Conservation (phyloP, 35 echinoderm and acorn worm species). For the Lytechinus pictus region DNA sequence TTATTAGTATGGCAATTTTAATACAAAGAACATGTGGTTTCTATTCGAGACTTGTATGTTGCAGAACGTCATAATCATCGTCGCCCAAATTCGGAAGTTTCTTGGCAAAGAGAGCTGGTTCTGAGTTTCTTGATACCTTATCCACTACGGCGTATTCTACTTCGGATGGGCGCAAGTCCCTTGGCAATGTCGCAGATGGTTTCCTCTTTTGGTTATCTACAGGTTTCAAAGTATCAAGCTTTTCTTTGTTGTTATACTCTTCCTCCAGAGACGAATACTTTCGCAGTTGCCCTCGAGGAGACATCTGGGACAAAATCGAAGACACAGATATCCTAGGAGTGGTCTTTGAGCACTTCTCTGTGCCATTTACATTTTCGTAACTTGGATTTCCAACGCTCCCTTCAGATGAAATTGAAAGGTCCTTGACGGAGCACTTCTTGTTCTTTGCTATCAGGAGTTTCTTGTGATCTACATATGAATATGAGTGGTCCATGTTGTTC, state of each 20-base stretch:
- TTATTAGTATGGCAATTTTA: no score
- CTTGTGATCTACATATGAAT: conserved; percentile 15
- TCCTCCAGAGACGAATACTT: conserved; percentile 41
- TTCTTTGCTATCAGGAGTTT: background rate
- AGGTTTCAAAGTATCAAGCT: background rate
- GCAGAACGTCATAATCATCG: conserved; percentile 29
- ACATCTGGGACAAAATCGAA: conserved; percentile 26
- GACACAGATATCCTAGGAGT: conserved; percentile 20
- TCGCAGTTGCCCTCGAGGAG: background rate
- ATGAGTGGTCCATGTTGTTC: background rate
- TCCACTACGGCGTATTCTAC: conserved; percentile 37
- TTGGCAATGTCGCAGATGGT: conserved; percentile 6
- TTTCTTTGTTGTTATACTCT: background rate
- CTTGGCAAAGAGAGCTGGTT: background rate
- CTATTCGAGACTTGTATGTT: background rate
- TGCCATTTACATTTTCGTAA: conserved; percentile 2
- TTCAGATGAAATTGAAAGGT: conserved; percentile 32
- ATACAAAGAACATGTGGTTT: no score
- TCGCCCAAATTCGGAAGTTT: background rate
- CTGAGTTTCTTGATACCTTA: background rate
- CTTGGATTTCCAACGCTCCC: background rate
- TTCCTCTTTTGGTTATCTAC: background rate
- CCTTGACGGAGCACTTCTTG: background rate
- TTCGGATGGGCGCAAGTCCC: background rate
- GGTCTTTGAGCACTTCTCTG: background rate